These are phyloP conservation scores for Oreortyx pictus DNA, from an alignment of 2,797 vertebrate genomes.

Conservation along the genomic window DNA sequence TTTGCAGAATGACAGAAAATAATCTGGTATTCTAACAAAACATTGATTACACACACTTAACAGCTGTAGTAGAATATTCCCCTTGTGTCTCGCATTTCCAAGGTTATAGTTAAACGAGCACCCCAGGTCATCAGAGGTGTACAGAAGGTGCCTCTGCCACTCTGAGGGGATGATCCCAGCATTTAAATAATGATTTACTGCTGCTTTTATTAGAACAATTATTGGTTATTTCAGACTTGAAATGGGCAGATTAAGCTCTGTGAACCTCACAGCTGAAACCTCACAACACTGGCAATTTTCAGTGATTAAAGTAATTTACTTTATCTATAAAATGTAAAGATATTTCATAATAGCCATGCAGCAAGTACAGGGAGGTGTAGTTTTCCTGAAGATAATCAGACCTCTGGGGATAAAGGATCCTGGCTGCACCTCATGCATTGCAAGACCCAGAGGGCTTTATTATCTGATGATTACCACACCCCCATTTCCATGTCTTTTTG, in stretches of 20 bases:
- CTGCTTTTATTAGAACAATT: conserved; percentile 79
- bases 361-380: conserved; percentile 74
- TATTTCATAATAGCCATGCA: conserved; percentile 73
- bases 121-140: conserved; percentile 65
- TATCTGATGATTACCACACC: conserved; percentile 82
- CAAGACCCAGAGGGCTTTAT: conserved; percentile 80
- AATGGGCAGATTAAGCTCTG: conserved; percentile 59
- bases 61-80: conserved; percentile 38
- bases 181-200: conserved; percentile 78
- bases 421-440: conserved; percentile 74
- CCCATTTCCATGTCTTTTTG: conserved; percentile 80
- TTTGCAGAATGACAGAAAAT: conserved; percentile 50
- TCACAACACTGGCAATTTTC: conserved; percentile 67
- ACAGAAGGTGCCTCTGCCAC: conserved; percentile 62
- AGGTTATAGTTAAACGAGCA: conserved; percentile 50
- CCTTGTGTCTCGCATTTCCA: conserved; percentile 31
- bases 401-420: conserved; percentile 78
- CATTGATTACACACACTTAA: conserved; percentile 37
- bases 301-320: conserved; percentile 73
- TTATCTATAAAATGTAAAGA: conserved; percentile 75
- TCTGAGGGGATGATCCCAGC: conserved; percentile 66
- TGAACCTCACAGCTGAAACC: conserved; percentile 67
- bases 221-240: conserved; percentile 77
- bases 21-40: conserved; percentile 47
- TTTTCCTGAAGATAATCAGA: conserved; percentile 82